Evolutionary conservation across 2,888 invertebrate genomes (phyloP).

Genomic region (Suillia variegata): DNA sequence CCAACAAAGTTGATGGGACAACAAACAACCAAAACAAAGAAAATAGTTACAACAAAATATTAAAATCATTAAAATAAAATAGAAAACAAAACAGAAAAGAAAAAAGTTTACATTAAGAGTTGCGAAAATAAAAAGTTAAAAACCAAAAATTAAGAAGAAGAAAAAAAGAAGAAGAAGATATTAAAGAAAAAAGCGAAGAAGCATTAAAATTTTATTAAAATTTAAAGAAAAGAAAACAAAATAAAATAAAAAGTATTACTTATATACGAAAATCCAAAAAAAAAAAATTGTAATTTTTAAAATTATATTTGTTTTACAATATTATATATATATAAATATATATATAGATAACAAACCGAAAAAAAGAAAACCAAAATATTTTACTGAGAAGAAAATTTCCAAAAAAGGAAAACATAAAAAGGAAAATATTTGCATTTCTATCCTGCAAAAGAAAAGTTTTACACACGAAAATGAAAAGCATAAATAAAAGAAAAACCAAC

Average conservation of each 20-base stretch:
- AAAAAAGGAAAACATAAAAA: slow-evolving; percentile 10
- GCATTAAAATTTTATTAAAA: slow-evolving; percentile 23
- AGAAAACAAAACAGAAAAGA: slow-evolving; percentile 9
- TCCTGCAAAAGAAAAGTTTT: slow-evolving; percentile 3
- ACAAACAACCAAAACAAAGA: too few species aligned
- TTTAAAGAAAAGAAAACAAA: too few species aligned
- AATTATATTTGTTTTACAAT: slow-evolving; percentile 5
- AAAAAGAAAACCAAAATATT: slow-evolving; percentile 21
- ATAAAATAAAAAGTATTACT: slow-evolving; percentile 22
- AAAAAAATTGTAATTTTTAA: slow-evolving; percentile 20
- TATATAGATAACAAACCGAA: slow-evolving; percentile 8
- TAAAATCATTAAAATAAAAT: slow-evolving; percentile 4
- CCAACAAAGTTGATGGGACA: background rate
- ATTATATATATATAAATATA: slow-evolving; percentile 4
- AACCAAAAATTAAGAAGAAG: background rate
- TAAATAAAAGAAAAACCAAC: background rate
- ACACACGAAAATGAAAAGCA: background rate
- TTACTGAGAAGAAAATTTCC: slow-evolving; percentile 2
- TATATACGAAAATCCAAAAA: slow-evolving; percentile 26
- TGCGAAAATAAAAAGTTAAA: slow-evolving; percentile 14
- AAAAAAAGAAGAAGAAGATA: too few species aligned
- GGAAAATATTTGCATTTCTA: slow-evolving; percentile 22
- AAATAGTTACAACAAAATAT: slow-evolving; percentile 8
- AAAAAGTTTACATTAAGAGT: slow-evolving; percentile 24
- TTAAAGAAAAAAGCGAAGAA: slow-evolving; percentile 20